Evolutionary conservation across 2,888 invertebrate species (phyloP), one percentile per base, ranked within the genome.

Genomic region (Andrena trimmerana): DNA sequence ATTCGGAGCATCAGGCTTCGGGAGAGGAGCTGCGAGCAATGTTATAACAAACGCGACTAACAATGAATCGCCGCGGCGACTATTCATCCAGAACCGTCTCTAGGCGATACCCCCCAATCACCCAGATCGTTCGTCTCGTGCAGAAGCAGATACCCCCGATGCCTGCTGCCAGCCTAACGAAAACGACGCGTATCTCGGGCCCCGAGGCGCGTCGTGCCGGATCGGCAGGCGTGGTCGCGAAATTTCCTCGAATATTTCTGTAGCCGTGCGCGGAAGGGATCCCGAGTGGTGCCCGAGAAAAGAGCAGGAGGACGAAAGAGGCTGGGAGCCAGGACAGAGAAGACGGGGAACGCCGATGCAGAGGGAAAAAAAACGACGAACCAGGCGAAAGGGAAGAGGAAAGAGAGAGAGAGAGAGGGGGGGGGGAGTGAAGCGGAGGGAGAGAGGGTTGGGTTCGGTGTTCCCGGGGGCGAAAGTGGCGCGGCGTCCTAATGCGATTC

Each of bases 401-500:
- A 69, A 66, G 69, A 59, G 63, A 62, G 78, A 72, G 24, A 60
- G 78, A 62, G 78, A 72, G 20, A 60, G 78, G 66, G 59, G 20
- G 52, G 27, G 27, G 27, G 27, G 78, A 71, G 57, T 74, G 71
- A 72, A 70, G 59, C 77, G 66, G 63, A 48, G 70, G 65, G 63
- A 42, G 36, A 78, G 62, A 77, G 75, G 80, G 83, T 78, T 81
- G 79, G 57, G 79, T 81, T 81, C 82, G 84, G 74, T 78, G 83
- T 87, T 89, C 84, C 81, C 83, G 81, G 86, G 87, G 86, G 86
- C 77, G 85, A 87, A 88, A 89, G 88, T 88, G 90, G 88, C 82
- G 86, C 85, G 84, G 85, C 86, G 86, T 88, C 88, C 91, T 92
- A 92, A 92, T 92, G 92, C 90, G 91, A 92, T 92, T 92, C 91